A percentile compares a stretch with the other conserved stretches of the same genome.
Evolutionary conservation across 2,113 vertebrate species (phyloP).

Genomic region (Aptenodytes forsteri): DNA sequence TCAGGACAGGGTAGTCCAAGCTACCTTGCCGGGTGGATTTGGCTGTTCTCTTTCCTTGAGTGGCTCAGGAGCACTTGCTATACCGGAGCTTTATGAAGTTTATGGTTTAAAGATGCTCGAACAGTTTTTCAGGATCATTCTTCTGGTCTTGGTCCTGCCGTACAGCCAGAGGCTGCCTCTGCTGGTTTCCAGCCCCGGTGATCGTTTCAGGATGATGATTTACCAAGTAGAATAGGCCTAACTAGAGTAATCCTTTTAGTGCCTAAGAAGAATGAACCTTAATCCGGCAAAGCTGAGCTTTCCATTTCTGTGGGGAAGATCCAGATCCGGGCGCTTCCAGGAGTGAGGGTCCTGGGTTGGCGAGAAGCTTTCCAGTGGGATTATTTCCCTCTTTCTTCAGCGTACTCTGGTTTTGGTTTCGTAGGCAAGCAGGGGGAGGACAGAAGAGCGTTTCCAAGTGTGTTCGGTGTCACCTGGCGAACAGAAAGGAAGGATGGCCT

Average conservation of each 20-base stretch:
- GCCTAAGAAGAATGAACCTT: neutral
- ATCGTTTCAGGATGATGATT: neutral
- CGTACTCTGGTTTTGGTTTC: neutral
- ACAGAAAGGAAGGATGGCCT: neutral
- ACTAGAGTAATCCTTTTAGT: neutral
- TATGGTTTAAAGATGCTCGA: neutral
- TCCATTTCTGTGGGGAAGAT: neutral
- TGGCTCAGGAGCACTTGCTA: neutral
- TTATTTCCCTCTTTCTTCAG: neutral
- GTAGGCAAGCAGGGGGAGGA: accelerated
- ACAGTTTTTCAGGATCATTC: neutral
- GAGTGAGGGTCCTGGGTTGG: neutral
- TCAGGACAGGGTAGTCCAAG: neutral
- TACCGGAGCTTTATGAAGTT: accelerated
- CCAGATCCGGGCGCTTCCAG: neutral
- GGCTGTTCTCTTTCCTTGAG: neutral
- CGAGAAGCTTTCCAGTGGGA: neutral
- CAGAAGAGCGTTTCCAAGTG: neutral
- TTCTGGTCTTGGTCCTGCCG: neutral
- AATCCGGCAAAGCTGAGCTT: conserved; percentile 29
- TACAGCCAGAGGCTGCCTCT: neutral
- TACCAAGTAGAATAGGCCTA: neutral
- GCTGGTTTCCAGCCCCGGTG: neutral
- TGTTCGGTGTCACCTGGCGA: neutral
- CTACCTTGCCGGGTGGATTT: neutral